phyloP scores from a whole-genome alignment of 2,797 vertebrate species.

The Limosa lapponica region DNA sequence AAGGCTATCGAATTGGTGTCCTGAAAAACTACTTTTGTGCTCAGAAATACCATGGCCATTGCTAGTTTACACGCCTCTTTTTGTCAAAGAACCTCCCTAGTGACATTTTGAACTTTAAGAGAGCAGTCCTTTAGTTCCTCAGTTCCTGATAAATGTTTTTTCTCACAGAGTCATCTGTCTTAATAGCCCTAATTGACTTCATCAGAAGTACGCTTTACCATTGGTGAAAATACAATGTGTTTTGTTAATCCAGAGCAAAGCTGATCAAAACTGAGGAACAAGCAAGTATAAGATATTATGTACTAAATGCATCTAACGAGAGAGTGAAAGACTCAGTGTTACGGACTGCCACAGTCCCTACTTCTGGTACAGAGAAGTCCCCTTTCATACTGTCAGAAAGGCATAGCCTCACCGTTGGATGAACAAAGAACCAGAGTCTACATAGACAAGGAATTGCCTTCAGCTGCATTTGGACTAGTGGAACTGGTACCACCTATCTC shows the following conservation, averaged over 20 bases:
- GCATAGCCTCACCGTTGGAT: background rate
- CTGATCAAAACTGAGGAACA: background rate
- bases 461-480: background rate
- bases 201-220: constrained; percentile 18
- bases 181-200: constrained; percentile 59
- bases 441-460: background rate
- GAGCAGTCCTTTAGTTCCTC: constrained; percentile 46
- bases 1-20: background rate
- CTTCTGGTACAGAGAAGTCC: background rate
- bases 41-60: background rate
- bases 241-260: background rate
- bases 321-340: background rate
- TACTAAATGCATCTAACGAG: background rate
- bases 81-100: background rate
- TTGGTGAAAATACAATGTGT: background rate
- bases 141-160: constrained; percentile 32
- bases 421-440: background rate
- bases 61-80: background rate
- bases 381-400: background rate
- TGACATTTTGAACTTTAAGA: constrained; percentile 25
- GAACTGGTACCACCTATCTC: background rate
- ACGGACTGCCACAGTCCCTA: background rate
- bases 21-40: background rate
- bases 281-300: background rate
- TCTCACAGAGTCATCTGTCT: constrained; percentile 36